Percentiles rank a stretch among this genome's conserved stretches.
Evolutionary conservation across 1,140 invertebrate genomes (phyloP).

Genomic region (Diabrotica undecimpunctata): DNA sequence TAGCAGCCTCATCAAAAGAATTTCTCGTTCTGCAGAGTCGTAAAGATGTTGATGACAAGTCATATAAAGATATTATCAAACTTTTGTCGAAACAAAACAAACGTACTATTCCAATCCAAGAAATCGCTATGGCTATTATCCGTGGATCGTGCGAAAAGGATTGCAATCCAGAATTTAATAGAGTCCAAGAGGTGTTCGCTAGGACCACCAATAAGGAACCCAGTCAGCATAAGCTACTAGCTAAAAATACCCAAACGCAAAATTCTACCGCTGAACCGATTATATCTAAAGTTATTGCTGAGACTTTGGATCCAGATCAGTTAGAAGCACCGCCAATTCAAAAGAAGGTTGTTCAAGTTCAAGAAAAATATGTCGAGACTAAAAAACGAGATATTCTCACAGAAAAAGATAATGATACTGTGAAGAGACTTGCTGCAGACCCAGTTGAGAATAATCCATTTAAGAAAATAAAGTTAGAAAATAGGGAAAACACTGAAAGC

Average conservation of each 20-base stretch:
- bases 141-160: slow-evolving; percentile 49
- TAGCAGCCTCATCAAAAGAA: slow-evolving; percentile 22
- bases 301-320: slow-evolving; percentile 10
- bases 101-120: slow-evolving; percentile 48
- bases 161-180: slow-evolving; percentile 49
- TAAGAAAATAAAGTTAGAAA: slow-evolving; percentile 14
- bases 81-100: slow-evolving; percentile 35
- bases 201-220: slow-evolving; percentile 2
- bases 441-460: not conserved
- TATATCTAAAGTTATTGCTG: slow-evolving; percentile 6
- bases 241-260: slow-evolving; percentile 15
- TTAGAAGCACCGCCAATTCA: not conserved
- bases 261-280: not conserved
- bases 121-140: slow-evolving; percentile 51
- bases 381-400: not conserved
- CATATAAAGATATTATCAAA: slow-evolving; percentile 25
- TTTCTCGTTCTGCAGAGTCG: slow-evolving; percentile 28
- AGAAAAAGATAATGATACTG: not conserved
- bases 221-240: slow-evolving; percentile 4
- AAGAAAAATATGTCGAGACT: not conserved
- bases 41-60: slow-evolving; percentile 15
- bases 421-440: not conserved
- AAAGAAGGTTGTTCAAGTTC: not conserved
- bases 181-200: slow-evolving; percentile 23
- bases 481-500: slow-evolving; percentile 1